Conservation (phyloP, 2,888 invertebrate species). For the Peribatodes rhomboidaria region DNA sequence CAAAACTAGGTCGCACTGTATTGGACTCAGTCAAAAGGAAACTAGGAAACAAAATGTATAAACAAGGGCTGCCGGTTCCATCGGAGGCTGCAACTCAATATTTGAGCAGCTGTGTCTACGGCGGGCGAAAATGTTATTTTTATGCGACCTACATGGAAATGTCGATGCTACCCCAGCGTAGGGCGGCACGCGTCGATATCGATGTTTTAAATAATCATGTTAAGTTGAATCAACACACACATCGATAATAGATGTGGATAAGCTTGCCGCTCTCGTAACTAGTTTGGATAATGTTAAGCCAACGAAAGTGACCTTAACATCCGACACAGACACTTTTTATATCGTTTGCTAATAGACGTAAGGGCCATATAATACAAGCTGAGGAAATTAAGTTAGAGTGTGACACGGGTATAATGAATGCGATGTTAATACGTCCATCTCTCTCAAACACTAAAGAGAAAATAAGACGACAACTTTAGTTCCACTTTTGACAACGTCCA, state of each 20-base stretch:
- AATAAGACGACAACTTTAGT: no score
- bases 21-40: not conserved
- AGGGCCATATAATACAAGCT: no score
- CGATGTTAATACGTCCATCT: no score
- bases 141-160: conserved; percentile 83
- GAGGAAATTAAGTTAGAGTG: no score
- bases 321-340: no score
- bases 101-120: conserved; percentile 80
- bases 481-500: no score
- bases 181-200: conserved; percentile 50
- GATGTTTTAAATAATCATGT: not conserved
- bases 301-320: no score
- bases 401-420: no score
- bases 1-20: not conserved
- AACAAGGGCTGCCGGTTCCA: conserved; percentile 11
- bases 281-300: not conserved
- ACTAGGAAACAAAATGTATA: conserved; percentile 15
- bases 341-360: no score
- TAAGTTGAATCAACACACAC: no score
- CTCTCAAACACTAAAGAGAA: no score
- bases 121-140: conserved; percentile 82
- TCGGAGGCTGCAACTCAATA: conserved; percentile 71
- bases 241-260: no score
- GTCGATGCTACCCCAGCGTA: conserved; percentile 62
- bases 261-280: not conserved